Conservation (phyloP, 2,113 vertebrate species). For the Pelodiscus sinensis region DNA sequence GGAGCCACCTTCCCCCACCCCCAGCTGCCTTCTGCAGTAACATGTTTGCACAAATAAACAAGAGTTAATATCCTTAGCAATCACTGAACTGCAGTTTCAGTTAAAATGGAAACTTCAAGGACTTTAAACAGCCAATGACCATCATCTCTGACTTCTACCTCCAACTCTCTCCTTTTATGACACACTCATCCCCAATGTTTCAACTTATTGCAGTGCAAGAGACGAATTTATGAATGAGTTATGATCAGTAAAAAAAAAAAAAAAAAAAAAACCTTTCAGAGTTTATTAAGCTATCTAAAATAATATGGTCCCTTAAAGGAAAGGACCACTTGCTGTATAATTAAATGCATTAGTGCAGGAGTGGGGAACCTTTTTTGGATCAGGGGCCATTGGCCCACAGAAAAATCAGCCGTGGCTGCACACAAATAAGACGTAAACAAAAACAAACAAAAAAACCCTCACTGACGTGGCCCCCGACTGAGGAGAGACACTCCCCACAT, state of each 20-base stretch:
- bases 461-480: too few relatives aligned
- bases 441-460: too few relatives aligned
- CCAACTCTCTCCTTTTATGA: not conserved
- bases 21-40: too few relatives aligned
- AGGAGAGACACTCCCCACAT: too few relatives aligned
- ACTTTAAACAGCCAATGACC: fast-evolving
- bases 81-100: not conserved
- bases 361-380: too few relatives aligned
- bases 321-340: not conserved
- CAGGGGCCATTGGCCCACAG: too few relatives aligned
- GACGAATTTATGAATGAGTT: not conserved
- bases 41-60: too few relatives aligned
- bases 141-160: not conserved
- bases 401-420: too few relatives aligned
- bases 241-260: not conserved
- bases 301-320: not conserved
- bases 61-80: not conserved
- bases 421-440: too few relatives aligned
- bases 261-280: not conserved
- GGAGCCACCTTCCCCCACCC: too few relatives aligned
- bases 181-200: not conserved
- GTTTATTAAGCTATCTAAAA: not conserved
- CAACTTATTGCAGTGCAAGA: not conserved
- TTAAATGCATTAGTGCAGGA: not conserved
- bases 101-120: not conserved